Percentiles rank a stretch among this genome's conserved stretches.
These are phyloP conservation scores for Bimastos eiseni DNA, from an alignment of 2,888 invertebrate genomes.

Conservation along the genomic window DNA sequence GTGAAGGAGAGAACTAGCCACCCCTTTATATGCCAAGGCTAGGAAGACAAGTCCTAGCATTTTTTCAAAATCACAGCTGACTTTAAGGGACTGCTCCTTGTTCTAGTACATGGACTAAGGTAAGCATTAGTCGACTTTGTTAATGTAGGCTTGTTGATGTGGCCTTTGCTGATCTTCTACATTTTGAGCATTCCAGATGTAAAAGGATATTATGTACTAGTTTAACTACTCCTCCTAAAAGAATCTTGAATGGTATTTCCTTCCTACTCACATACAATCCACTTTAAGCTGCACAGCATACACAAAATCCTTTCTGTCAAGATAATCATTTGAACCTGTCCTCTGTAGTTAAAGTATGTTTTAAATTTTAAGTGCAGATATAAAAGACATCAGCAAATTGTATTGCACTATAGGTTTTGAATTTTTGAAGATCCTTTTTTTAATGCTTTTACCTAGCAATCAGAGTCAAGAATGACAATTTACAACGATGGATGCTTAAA, in stretches of 20 bases:
- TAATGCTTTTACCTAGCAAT: neutral
- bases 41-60: neutral
- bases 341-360: too few relatives aligned
- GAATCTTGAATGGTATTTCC: too few relatives aligned
- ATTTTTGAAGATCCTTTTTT: neutral
- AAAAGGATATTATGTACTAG: neutral
- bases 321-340: too few relatives aligned
- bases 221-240: neutral
- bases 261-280: too few relatives aligned
- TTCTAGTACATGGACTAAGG: neutral
- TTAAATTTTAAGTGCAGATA: neutral
- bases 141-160: neutral
- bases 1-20: neutral
- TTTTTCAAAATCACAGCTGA: neutral
- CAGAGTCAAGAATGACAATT: neutral
- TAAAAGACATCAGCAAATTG: neutral
- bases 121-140: neutral
- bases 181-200: neutral
- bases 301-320: neutral
- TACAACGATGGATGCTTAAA: neutral
- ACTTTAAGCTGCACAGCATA: too few relatives aligned
- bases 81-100: neutral
- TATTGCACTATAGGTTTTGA: neutral
- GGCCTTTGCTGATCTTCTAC: neutral
- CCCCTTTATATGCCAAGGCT: neutral